Percentiles rank a stretch among this genome's conserved stretches.
phyloP scores from a whole-genome alignment of 2,888 invertebrate genomes.

The Corythucha ciliata region DNA sequence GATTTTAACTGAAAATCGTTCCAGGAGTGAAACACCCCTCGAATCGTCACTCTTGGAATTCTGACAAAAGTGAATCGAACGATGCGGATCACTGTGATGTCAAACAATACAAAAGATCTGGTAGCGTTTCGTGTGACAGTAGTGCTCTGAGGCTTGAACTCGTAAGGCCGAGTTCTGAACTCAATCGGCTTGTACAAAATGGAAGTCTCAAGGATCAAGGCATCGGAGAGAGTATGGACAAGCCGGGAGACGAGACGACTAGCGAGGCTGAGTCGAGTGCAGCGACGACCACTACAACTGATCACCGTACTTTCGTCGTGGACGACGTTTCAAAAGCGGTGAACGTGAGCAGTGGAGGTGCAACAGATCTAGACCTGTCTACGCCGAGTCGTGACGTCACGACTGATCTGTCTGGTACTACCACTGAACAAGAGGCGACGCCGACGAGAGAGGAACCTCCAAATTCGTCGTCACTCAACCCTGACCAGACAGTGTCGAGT shows the following conservation, averaged over 20 bases:
- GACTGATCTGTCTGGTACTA: constrained; percentile 32
- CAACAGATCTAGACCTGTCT: constrained; percentile 32
- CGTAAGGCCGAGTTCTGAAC: constrained; percentile 32
- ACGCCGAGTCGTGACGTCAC: constrained; percentile 32
- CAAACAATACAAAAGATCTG: constrained; percentile 43
- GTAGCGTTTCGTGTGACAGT: constrained; percentile 43
- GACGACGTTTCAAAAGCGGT: constrained; percentile 33
- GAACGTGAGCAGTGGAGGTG: constrained; percentile 32
- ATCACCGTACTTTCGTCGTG: constrained; percentile 31
- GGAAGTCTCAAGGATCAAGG: constrained; percentile 23
- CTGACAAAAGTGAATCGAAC: constrained; percentile 33
- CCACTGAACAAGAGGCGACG: constrained; percentile 29
- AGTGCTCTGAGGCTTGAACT: constrained; percentile 19
- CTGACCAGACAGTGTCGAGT: constrained; percentile 4
- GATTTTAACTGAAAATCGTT: too few species aligned
- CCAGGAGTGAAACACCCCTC: constrained; percentile 41
- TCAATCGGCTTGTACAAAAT: constrained; percentile 30
- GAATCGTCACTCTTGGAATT: constrained; percentile 46
- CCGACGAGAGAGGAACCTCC: constrained; percentile 16
- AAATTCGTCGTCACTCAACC: background rate
- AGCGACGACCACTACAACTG: constrained; percentile 24
- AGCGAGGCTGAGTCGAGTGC: constrained; percentile 33
- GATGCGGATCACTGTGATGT: constrained; percentile 29
- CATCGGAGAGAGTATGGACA: constrained; percentile 27
- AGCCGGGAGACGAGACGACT: constrained; percentile 29